Conservation (phyloP, 1,140 invertebrate species). For the honey bee (Apis mellifera) region Amel_HAv3.1 CM009939.2:11676501-11677000, state of each 20-base stretch:
- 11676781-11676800: slow-evolving; percentile 77
- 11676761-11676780: slow-evolving; percentile 74
- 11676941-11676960: slow-evolving; percentile 15
- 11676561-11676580: slow-evolving; percentile 78
- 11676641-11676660: slow-evolving; percentile 72
- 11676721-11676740: slow-evolving; percentile 54
- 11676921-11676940: not conserved
- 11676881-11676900: no score
- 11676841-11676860: not conserved
- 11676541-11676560: slow-evolving; percentile 65
- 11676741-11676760: slow-evolving; percentile 39
- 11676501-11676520: slow-evolving; percentile 61
- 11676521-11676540: slow-evolving; percentile 71
- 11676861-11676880: not conserved
- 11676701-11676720: slow-evolving; percentile 66
- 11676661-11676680: slow-evolving; percentile 75
- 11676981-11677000: slow-evolving; percentile 28
- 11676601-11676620: slow-evolving; percentile 74
- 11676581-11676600: slow-evolving; percentile 80
- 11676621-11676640: slow-evolving; percentile 75
- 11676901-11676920: not conserved
- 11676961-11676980: not conserved
- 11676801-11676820: slow-evolving; percentile 79
- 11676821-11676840: slow-evolving; percentile 74
- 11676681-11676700: slow-evolving; percentile 71